These are phyloP conservation scores for Tetramorium alpestre DNA, from an alignment of 1,140 invertebrate species.

Conservation along the genomic window DNA sequence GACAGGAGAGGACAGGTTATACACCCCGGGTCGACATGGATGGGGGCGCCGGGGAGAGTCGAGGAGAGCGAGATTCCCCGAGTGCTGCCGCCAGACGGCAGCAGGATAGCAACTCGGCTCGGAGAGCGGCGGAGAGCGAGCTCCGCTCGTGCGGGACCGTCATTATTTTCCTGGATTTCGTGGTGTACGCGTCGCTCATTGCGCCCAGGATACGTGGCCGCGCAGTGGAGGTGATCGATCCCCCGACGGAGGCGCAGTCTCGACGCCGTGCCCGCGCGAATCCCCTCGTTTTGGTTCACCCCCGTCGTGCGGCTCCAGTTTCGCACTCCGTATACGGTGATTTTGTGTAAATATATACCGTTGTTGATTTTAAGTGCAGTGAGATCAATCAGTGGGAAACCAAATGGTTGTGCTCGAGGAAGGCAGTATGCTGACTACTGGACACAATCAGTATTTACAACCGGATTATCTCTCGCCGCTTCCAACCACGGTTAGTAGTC, in stretches of 20 bases:
- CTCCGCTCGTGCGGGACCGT: slow-evolving; percentile 56
- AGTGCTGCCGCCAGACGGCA: slow-evolving; percentile 72
- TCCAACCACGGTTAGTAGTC: slow-evolving; percentile 94
- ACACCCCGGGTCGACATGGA: slow-evolving; percentile 39
- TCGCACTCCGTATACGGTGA: background rate
- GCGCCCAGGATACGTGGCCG: slow-evolving; percentile 35
- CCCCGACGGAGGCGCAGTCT: slow-evolving; percentile 36
- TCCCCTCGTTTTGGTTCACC: background rate
- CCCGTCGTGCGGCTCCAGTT: background rate
- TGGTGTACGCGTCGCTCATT: slow-evolving; percentile 66
- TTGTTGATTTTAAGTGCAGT: slow-evolving; percentile 73
- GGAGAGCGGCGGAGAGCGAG: slow-evolving; percentile 39
- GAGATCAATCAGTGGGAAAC: slow-evolving; percentile 76
- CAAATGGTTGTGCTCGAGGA: slow-evolving; percentile 97
- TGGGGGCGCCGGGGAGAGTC: background rate
- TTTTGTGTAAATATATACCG: slow-evolving; percentile 32
- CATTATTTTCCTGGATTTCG: slow-evolving; percentile 82
- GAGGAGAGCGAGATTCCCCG: background rate
- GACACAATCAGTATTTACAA: slow-evolving; percentile 96
- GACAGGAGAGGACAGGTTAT: slow-evolving; percentile 72
- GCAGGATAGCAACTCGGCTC: slow-evolving; percentile 66
- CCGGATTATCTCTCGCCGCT: slow-evolving; percentile 97
- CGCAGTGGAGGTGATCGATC: slow-evolving; percentile 57
- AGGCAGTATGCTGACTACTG: slow-evolving; percentile 95
- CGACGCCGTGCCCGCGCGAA: slow-evolving; percentile 1